Conservation (phyloP, 1,140 invertebrate species). For the Danaus melanippus region DNA sequence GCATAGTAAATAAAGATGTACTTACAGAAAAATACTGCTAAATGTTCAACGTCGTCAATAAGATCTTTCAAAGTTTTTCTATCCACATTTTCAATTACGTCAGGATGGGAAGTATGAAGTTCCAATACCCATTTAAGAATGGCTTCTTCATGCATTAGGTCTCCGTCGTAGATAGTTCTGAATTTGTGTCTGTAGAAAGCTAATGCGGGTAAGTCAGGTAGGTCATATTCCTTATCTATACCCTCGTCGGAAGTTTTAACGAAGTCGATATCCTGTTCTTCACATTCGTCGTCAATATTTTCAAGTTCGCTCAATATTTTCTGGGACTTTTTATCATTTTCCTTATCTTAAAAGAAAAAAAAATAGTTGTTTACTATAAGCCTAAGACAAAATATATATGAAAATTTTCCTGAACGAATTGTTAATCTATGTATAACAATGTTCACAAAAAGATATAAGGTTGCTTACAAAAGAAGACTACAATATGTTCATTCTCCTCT, state of each 20-base stretch:
- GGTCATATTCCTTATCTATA: constrained; percentile 91
- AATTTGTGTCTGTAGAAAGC: constrained; percentile 94
- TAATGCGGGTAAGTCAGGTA: constrained; percentile 85
- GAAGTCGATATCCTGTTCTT: constrained; percentile 93
- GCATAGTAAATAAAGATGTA: constrained; percentile 29
- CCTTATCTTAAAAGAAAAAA: constrained; percentile 77
- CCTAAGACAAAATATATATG: neutral
- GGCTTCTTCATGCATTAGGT: constrained; percentile 92
- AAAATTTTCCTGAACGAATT: neutral
- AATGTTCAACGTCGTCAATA: constrained; percentile 91
- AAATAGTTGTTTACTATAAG: neutral
- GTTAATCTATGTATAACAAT: constrained; percentile 1
- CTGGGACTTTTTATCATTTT: constrained; percentile 91
- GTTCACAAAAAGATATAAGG: neutral
- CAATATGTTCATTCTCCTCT: constrained; percentile 89
- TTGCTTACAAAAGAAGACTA: constrained; percentile 93
- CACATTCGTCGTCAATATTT: constrained; percentile 95
- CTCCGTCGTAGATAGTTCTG: constrained; percentile 88
- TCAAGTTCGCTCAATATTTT: constrained; percentile 92
- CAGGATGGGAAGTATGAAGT: constrained; percentile 85
- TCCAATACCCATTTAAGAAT: constrained; percentile 93
- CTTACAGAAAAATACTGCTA: constrained; percentile 95
- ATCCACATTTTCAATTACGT: constrained; percentile 94
- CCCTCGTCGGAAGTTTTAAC: constrained; percentile 93
- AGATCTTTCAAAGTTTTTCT: constrained; percentile 90